These are phyloP conservation scores for Sporophila hypoxantha DNA, from an alignment of 2,113 vertebrate species.

Conservation along the genomic window DNA sequence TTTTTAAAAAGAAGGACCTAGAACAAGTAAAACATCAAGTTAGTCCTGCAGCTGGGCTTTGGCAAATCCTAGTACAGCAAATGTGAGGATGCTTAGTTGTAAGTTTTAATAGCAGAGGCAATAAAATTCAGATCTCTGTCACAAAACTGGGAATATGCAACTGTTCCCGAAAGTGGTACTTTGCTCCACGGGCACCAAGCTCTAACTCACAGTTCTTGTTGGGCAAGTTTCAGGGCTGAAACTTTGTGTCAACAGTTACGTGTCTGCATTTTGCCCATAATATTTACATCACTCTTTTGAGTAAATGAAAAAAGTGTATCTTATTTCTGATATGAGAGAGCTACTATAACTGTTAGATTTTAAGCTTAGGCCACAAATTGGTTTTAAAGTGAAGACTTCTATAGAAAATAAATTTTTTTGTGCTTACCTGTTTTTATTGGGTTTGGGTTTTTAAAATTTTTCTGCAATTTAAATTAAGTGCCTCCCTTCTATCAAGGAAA, in stretches of 20 bases:
- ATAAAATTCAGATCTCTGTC: background rate
- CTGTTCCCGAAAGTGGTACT: background rate
- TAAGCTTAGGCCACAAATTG: background rate
- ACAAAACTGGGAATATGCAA: background rate
- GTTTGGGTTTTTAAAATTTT: background rate
- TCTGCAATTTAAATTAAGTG: background rate
- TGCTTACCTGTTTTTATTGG: background rate
- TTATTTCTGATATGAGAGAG: background rate
- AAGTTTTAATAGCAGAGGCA: background rate
- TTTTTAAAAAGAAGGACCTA: background rate
- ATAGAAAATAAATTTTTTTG: background rate
- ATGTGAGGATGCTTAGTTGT: background rate
- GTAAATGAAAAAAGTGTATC: background rate
- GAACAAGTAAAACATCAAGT: background rate
- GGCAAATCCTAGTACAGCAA: background rate
- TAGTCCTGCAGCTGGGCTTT: background rate
- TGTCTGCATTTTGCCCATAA: background rate
- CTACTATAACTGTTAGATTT: background rate
- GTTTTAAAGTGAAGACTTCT: background rate
- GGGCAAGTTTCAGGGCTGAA: background rate
- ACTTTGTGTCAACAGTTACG: background rate
- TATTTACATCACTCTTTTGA: background rate
- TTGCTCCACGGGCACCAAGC: background rate
- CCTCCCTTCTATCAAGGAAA: background rate
- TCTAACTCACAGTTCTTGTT: accelerated